These are phyloP conservation scores for Rallus crepitans DNA, from an alignment of 2,797 vertebrate genomes.

Conservation along the genomic window DNA sequence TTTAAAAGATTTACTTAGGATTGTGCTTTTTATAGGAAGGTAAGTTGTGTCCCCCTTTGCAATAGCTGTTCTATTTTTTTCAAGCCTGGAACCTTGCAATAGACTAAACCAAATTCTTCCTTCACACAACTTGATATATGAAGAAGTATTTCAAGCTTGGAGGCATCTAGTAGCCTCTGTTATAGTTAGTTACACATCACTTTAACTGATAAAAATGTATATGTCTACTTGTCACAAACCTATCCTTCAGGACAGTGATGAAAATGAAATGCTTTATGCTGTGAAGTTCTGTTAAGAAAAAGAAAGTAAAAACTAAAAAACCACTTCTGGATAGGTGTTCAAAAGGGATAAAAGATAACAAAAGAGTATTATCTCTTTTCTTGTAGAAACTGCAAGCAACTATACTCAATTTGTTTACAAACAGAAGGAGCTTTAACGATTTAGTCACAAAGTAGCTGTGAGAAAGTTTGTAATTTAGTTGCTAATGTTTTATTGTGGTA, in stretches of 20 bases:
- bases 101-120: background rate
- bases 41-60: slow-evolving; percentile 1
- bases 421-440: background rate
- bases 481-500: background rate
- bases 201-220: background rate
- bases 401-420: background rate
- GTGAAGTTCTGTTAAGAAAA: background rate
- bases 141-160: background rate
- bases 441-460: background rate
- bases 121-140: background rate
- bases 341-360: background rate
- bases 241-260: background rate
- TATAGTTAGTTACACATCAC: background rate
- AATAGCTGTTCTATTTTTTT: background rate
- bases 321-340: background rate
- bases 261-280: background rate
- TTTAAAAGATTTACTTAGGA: slow-evolving; percentile 28
- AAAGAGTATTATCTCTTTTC: background rate
- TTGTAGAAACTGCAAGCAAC: background rate
- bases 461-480: background rate
- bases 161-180: background rate
- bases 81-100: background rate
- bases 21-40: slow-evolving; percentile 7
- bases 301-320: background rate
- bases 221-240: background rate